Evolutionary conservation across 2,797 vertebrate species (phyloP).

Genomic region (Hippopotamyrus pictus): DNA sequence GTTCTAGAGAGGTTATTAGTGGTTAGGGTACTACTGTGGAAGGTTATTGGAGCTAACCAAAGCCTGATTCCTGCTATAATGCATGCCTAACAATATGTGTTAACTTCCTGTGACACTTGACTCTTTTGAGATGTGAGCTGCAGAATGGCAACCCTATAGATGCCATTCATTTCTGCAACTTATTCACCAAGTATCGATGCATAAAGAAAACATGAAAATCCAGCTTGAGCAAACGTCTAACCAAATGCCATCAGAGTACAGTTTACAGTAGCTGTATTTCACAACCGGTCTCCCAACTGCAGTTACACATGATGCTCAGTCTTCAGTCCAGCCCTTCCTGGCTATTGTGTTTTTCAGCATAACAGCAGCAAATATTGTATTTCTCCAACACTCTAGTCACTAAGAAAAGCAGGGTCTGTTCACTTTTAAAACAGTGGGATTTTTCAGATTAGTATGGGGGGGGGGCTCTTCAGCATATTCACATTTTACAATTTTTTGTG

Average conservation of each 20-base stretch:
- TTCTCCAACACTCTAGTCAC: neutral
- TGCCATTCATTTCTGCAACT: neutral
- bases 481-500: neutral
- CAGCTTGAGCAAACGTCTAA: neutral
- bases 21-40: neutral
- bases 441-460: neutral
- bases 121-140: neutral
- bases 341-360: neutral
- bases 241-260: neutral
- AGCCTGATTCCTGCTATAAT: neutral
- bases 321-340: neutral
- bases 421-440: neutral
- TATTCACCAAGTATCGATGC: neutral
- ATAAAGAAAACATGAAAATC: neutral
- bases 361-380: neutral
- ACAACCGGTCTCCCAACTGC: neutral
- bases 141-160: neutral
- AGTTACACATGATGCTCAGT: neutral
- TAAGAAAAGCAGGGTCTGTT: neutral
- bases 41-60: neutral
- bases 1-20: neutral
- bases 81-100: neutral
- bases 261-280: neutral
- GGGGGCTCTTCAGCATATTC: neutral
- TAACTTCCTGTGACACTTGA: neutral